Evolutionary conservation across 2,113 vertebrate species (phyloP).

Genomic region (Heptranchias perlo): DNA sequence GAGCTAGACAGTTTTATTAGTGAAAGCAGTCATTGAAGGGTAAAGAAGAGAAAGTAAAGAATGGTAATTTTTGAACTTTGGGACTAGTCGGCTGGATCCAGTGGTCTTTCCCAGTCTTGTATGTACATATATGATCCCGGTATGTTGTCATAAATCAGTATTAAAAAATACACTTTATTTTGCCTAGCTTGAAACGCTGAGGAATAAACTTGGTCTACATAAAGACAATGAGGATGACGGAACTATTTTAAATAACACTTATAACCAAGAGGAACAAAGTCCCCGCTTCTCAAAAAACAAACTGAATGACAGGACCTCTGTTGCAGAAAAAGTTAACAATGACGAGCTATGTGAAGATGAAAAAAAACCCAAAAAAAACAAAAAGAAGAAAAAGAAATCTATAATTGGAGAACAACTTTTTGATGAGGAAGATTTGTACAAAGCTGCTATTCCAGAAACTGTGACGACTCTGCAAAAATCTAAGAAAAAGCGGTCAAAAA

Average conservation of each 20-base stretch:
- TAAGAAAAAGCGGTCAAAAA: slow-evolving; percentile 54
- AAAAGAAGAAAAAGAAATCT: slow-evolving; percentile 59
- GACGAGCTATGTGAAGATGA: slow-evolving; percentile 53
- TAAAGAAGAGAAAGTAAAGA: not conserved
- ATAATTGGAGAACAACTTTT: slow-evolving; percentile 48
- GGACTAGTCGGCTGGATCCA: not conserved
- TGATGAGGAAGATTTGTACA: slow-evolving; percentile 47
- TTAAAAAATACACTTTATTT: not conserved
- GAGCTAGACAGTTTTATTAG: not conserved
- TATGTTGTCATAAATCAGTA: not conserved
- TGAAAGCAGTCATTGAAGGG: too few relatives aligned
- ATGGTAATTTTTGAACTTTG: not conserved
- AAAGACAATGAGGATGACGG: slow-evolving; percentile 65
- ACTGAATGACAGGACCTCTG: slow-evolving; percentile 54
- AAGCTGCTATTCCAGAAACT: slow-evolving; percentile 48
- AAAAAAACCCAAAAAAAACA: slow-evolving; percentile 47
- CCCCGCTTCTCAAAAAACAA: slow-evolving; percentile 68
- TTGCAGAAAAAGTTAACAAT: slow-evolving; percentile 62
- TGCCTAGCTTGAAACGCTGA: slow-evolving; percentile 71
- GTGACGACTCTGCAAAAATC: slow-evolving; percentile 49
- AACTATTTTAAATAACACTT: slow-evolving; percentile 61
- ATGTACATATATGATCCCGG: not conserved
- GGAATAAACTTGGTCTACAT: slow-evolving; percentile 61
- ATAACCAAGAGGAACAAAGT: slow-evolving; percentile 62
- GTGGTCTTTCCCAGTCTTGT: not conserved